Evolutionary conservation across 2,797 vertebrate species (phyloP).

Genomic region (Peromyscus attwateri): DNA sequence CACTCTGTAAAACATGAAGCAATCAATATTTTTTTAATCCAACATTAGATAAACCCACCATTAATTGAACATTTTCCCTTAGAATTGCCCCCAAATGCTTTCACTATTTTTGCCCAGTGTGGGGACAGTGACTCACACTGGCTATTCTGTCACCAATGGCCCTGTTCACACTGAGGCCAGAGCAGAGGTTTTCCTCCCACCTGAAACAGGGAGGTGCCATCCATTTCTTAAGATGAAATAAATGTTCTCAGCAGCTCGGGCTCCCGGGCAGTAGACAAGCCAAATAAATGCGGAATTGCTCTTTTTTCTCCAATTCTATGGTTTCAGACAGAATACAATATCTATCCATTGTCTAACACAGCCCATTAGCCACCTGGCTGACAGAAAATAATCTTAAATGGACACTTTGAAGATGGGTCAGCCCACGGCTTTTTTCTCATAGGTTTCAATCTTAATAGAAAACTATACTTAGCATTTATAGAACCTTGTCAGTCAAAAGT

Average conservation of each 20-base stretch:
- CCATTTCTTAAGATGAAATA: constrained; percentile 83
- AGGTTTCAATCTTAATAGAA: constrained; percentile 83
- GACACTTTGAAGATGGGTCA: constrained; percentile 84
- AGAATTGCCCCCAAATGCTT: constrained; percentile 70
- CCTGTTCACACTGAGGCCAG: constrained; percentile 74
- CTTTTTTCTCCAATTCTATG: constrained; percentile 80
- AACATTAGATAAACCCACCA: constrained; percentile 70
- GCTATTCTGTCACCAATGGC: constrained; percentile 54
- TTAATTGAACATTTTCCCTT: constrained; percentile 68
- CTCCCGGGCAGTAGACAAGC: constrained; percentile 80
- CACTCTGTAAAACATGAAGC: constrained; percentile 67
- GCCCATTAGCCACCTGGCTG: constrained; percentile 84
- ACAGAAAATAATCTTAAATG: constrained; percentile 85
- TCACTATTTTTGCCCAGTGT: constrained; percentile 59
- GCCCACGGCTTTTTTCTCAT: constrained; percentile 78
- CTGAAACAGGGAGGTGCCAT: constrained; percentile 76
- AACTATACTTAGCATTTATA: constrained; percentile 81
- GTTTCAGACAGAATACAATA: constrained; percentile 84
- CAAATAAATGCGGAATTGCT: constrained; percentile 83
- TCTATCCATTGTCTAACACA: constrained; percentile 85
- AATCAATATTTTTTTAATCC: constrained; percentile 60
- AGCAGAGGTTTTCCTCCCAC: constrained; percentile 73
- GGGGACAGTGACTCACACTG: constrained; percentile 70
- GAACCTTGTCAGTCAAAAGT: constrained; percentile 80
- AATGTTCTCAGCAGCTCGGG: constrained; percentile 75